Conservation (phyloP, 2,113 vertebrate genomes). For the Carassius gibelio region DNA sequence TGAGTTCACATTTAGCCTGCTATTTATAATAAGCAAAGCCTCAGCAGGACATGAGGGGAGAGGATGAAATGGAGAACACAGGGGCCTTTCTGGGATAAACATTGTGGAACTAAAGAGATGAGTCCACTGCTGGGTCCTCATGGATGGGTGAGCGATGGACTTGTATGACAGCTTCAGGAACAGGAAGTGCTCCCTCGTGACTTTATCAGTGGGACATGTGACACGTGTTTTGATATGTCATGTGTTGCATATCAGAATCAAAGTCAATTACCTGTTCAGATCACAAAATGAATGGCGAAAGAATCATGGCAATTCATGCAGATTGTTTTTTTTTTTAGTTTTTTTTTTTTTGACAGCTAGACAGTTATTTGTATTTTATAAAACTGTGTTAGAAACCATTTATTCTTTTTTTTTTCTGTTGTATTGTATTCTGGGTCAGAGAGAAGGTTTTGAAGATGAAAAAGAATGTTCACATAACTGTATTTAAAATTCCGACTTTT, state of each 20-base stretch:
- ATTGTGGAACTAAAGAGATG: not conserved
- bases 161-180: slow-evolving; percentile 32
- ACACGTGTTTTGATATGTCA: not conserved
- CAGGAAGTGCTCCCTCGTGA: slow-evolving; percentile 1
- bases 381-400: no score
- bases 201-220: not conserved
- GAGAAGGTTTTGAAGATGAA: no score
- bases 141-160: slow-evolving; percentile 2
- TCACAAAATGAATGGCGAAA: no score
- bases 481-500: not conserved
- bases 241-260: slow-evolving; percentile 25
- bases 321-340: no score
- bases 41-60: not conserved
- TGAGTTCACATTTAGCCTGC: slow-evolving; percentile 40
- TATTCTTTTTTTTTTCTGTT: no score
- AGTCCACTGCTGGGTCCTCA: slow-evolving; percentile 8
- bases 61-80: slow-evolving; percentile 29
- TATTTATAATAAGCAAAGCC: slow-evolving; percentile 42
- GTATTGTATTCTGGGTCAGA: no score
- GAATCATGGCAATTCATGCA: no score
- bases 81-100: slow-evolving; percentile 10
- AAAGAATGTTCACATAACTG: not conserved
- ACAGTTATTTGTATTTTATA: no score
- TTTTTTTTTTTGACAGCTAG: no score
- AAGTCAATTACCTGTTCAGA: slow-evolving; percentile 26